Conservation (phyloP, 92 coral and sea anemone genomes). For the Epizoanthus stellaris region DNA sequence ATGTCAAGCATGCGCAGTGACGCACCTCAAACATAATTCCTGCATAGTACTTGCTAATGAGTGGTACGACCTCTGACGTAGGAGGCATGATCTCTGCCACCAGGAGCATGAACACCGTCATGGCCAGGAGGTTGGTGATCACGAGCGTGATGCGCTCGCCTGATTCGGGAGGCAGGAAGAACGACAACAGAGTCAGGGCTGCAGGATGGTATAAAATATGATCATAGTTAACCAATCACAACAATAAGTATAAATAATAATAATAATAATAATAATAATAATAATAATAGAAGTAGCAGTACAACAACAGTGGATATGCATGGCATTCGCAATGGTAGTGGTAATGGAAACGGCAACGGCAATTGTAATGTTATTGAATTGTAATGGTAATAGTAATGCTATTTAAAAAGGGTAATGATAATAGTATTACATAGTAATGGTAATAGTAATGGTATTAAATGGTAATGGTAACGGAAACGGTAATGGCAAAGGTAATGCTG, state of each 20-base stretch:
- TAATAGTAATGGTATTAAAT: neutral
- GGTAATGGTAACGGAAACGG: neutral
- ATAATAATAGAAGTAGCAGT: neutral
- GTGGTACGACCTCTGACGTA: slow-evolving; percentile 74
- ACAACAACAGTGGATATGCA: neutral
- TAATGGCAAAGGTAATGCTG: neutral
- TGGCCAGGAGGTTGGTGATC: slow-evolving; percentile 74
- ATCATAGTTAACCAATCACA: neutral
- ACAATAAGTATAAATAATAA: no score
- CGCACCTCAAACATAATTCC: slow-evolving; percentile 76
- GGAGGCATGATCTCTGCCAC: slow-evolving; percentile 86
- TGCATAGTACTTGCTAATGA: slow-evolving; percentile 73
- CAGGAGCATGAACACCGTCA: slow-evolving; percentile 77
- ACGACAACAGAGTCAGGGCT: slow-evolving; percentile 68
- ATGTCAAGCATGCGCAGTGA: neutral
- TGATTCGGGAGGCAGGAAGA: slow-evolving; percentile 78
- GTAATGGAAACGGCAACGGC: neutral
- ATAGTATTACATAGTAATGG: no score
- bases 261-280: no score
- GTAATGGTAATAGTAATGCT: neutral
- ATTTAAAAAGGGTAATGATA: no score
- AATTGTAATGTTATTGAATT: neutral
- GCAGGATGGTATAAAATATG: neutral
- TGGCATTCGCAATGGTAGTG: neutral
- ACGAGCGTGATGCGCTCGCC: slow-evolving; percentile 82